Evolutionary conservation across 2,113 vertebrate species (phyloP), one percentile per base, ranked within the genome.

Genomic region (Colistium nudipinnis): DNA sequence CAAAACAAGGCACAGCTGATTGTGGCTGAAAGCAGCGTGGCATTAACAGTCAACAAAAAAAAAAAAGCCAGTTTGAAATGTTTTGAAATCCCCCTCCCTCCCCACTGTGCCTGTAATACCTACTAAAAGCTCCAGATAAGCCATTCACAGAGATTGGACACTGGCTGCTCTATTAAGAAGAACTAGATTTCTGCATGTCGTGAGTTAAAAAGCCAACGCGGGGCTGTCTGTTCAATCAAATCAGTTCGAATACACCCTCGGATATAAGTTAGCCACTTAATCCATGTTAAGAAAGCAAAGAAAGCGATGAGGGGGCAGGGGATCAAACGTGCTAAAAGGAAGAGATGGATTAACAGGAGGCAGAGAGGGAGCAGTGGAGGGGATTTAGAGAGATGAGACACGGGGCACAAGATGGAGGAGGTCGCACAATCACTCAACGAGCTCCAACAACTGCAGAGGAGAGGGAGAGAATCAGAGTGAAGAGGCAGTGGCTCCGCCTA

Each of bases 301-400:
- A 69, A 45, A 24, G 57, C 24, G 54, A 9, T 33, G 28, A 73
- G 22, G 13, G 45, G 38, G 19, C 17, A 11, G 3, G 45, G 49
- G n/a, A n/a, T n/a, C n/a, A n/a, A n/a, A n/a, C n/a, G n/a, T n/a
- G n/a, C n/a, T n/a, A n/a, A n/a, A 69, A 62, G 13, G 44, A 63
- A 60, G 48, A 62, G 63, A 63, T 63, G 66, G 74, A 88, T 82
- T 84, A 83, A 20, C 44, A 14, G 38, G 39, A 66, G 53, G 38
- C 43, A 6, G 70, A 41, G 39, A n/a, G 69, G 19, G 56, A 74
- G 56, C 57, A 55, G 47, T 51, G 72, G 30, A 55, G 41, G 43
- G 64, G 69, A 70, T 52, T 78, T 54, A 52, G 27, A 79, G 49
- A 41, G 45, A 68, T 54, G 36, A 72, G 47, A 63, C 24, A 13